A percentile compares a stretch with the other conserved stretches of the same genome.
These are phyloP conservation scores for Pachydiplax longipennis DNA, from an alignment of 2,888 invertebrate genomes.

Conservation along the genomic window DNA sequence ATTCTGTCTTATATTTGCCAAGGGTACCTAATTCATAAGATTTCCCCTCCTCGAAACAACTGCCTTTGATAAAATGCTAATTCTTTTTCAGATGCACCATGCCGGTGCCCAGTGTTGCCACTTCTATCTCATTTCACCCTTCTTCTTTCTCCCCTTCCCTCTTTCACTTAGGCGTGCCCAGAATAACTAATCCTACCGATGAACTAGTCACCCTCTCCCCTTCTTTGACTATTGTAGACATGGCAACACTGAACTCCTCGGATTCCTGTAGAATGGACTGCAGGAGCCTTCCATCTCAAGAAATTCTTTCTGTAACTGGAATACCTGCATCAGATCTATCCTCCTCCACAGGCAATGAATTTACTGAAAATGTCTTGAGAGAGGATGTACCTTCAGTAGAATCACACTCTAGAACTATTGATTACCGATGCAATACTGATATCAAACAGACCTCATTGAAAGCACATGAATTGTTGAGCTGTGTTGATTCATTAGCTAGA, in stretches of 20 bases:
- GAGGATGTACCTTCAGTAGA: background rate
- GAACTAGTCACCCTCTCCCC: slow-evolving; percentile 3
- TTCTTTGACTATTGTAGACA: slow-evolving; percentile 36
- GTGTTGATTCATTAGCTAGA: background rate
- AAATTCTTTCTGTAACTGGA: slow-evolving; percentile 8
- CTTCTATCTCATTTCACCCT: slow-evolving; percentile 30
- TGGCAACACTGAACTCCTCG: slow-evolving; percentile 41
- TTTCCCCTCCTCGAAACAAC: background rate
- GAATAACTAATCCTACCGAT: background rate
- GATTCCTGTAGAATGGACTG: slow-evolving; percentile 23
- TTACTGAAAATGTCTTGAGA: background rate
- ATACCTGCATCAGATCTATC: background rate
- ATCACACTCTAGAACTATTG: background rate
- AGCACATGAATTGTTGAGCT: background rate
- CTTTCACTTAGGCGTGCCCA: slow-evolving; percentile 6
- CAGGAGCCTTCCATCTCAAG: slow-evolving; percentile 38
- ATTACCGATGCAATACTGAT: background rate
- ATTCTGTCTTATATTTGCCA: too few relatives aligned
- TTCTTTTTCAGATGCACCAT: slow-evolving; percentile 38
- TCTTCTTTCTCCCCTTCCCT: slow-evolving; percentile 21
- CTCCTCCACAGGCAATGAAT: background rate
- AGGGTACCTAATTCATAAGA: background rate
- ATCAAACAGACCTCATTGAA: background rate
- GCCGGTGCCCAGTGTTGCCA: slow-evolving; percentile 43
- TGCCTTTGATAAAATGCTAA: background rate